phyloP scores from a whole-genome alignment of 2,888 invertebrate genomes.

The Amblyjoppa proteus region DNA sequence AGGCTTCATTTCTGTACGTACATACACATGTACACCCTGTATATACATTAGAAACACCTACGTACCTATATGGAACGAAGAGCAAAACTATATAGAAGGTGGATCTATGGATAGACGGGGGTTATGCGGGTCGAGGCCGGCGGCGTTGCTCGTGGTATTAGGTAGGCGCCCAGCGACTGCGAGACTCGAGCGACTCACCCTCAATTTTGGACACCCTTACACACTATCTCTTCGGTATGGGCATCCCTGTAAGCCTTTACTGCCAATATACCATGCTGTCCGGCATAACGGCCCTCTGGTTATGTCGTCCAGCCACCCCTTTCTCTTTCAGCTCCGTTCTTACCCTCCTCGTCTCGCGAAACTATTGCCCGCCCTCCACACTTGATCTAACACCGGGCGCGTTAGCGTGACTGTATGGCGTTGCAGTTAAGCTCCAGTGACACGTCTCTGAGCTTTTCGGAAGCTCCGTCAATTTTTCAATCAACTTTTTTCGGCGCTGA shows the following conservation, averaged over 20 bases:
- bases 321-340: too few species aligned
- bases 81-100: conserved; percentile 25
- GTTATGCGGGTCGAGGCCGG: conserved; percentile 72
- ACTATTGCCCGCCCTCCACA: too few species aligned
- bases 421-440: too few species aligned
- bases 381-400: too few species aligned
- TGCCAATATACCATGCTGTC: conserved; percentile 80
- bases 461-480: too few species aligned
- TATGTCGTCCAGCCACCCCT: conserved; percentile 17
- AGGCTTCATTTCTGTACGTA: conserved; percentile 12
- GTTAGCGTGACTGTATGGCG: too few species aligned
- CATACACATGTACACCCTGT: neutral
- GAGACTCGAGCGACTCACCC: conserved; percentile 21
- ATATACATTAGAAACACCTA: too few species aligned
- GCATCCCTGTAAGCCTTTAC: conserved; percentile 81
- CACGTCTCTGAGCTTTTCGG: too few species aligned
- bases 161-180: conserved; percentile 62
- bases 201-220: neutral
- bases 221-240: conserved; percentile 76
- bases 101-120: conserved; percentile 72
- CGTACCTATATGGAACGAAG: neutral
- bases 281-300: conserved; percentile 73
- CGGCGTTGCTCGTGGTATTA: conserved; percentile 70
- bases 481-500: too few species aligned
- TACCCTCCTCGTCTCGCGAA: too few species aligned